Evolutionary conservation across 1,140 invertebrate genomes (phyloP), one percentile per base, ranked within the genome.

Genomic region (Sweltsa coloradensis): DNA sequence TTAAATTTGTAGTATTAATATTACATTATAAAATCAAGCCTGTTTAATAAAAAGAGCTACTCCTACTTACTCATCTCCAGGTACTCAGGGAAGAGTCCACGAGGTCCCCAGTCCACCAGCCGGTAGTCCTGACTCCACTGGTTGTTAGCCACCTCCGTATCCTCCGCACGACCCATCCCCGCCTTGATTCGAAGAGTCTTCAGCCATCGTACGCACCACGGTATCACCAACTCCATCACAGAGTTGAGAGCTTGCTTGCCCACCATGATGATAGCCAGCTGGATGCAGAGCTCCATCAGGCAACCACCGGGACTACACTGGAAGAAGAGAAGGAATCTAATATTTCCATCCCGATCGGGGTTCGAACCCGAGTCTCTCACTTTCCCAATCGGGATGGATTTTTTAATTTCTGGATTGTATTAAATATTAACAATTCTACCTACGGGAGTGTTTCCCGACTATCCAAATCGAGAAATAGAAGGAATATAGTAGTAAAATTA

Each of bases 71-170:
- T 84, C 90, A 97, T 97, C 77, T 97, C 94, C 41, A 98, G 70
- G 68, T 97, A 97, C 69, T 98, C 95, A 3, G 89, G 87, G 67
- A 97, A 97, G 11, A 97, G 70, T 55, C 90, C 89, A 63, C 89
- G 78, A 39, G 89, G 77, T 18, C 87, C 88, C 73, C 91, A 95
- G 54, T 89, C 79, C 3, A 89, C 72, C 27, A 98, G 69, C 60
- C 89, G 85, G 57, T 86, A 95, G 64, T 99, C 95, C 55, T 85
- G 82, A 51, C 92, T 78, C 88, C 90, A 97, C 45, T 89, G 82
- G 22, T 75, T 69, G 52, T n/a, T n/a, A n/a, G n/a, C n/a, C n/a
- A 49, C 53, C 18, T 58, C 48, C 34, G 60, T 55, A 42, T 61
- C 57, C n/a, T 61, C 53, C 31, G 57, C 54, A 18, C 21, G 29